phyloP scores from a whole-genome alignment of 2,113 vertebrate species.

The Serranochromis macrocephalus region DNA sequence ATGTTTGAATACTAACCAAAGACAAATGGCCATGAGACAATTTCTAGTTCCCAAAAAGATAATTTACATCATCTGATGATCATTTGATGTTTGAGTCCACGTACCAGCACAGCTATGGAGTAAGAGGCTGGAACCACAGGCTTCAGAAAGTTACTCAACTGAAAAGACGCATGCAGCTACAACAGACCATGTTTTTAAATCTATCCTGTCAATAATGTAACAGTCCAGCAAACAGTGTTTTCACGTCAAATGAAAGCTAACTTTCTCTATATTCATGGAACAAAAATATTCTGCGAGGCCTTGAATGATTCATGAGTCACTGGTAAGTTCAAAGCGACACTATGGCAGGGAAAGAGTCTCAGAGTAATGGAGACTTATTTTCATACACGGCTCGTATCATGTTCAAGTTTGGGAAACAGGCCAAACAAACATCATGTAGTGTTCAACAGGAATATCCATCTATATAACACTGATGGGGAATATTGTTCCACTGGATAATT shows the following conservation, averaged over 20 bases:
- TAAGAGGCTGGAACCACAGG: neutral
- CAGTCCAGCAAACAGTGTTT: neutral
- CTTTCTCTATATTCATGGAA: neutral
- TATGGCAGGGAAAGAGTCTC: neutral
- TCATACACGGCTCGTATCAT: neutral
- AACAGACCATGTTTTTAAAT: neutral
- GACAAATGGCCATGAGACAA: neutral
- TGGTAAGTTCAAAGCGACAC: accelerated
- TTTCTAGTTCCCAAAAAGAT: neutral
- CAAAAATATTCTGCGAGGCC: neutral
- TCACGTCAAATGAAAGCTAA: accelerated
- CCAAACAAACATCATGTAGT: accelerated
- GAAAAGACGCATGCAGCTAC: neutral
- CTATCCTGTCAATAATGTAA: neutral
- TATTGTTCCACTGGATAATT: neutral
- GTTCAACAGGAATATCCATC: neutral
- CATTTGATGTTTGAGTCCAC: neutral
- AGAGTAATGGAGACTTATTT: neutral
- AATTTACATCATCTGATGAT: neutral
- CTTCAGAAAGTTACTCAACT: neutral
- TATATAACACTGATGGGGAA: neutral
- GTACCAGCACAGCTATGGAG: neutral
- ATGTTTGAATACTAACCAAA: neutral
- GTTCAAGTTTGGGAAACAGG: neutral
- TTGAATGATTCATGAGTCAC: neutral